phyloP scores from a whole-genome alignment of 1,140 invertebrate genomes.

The Musca domestica region DNA sequence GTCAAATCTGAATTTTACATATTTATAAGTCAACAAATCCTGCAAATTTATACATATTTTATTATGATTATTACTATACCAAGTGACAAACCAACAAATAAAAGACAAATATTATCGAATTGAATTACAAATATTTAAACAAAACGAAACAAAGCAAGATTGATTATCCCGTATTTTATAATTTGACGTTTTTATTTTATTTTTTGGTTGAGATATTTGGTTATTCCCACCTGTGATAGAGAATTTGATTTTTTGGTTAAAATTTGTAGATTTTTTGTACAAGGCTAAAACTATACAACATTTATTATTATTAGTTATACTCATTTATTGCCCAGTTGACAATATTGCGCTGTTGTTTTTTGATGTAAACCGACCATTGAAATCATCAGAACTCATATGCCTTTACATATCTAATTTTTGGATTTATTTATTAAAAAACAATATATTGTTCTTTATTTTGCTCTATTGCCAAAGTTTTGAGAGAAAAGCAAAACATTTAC shows the following conservation, averaged over 20 bases:
- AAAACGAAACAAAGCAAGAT: no score
- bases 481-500: no score
- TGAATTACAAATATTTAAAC: background rate
- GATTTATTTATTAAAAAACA: background rate
- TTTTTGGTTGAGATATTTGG: no score
- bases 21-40: conserved; percentile 8
- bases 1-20: conserved; percentile 15
- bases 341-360: conserved; percentile 3
- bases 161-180: background rate
- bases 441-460: background rate
- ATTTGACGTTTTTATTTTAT: background rate
- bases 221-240: conserved; percentile 20
- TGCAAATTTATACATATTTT: conserved; percentile 4
- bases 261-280: background rate
- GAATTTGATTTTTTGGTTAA: background rate
- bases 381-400: background rate
- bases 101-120: background rate
- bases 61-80: conserved; percentile 3
- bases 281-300: no score
- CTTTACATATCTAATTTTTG: conserved; percentile 10
- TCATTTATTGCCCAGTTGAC: background rate
- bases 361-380: background rate
- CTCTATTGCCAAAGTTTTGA: background rate
- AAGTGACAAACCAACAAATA: no score
- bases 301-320: no score